Conservation (phyloP, 2,113 vertebrate species). For the Zosterops hypoxanthus region DNA sequence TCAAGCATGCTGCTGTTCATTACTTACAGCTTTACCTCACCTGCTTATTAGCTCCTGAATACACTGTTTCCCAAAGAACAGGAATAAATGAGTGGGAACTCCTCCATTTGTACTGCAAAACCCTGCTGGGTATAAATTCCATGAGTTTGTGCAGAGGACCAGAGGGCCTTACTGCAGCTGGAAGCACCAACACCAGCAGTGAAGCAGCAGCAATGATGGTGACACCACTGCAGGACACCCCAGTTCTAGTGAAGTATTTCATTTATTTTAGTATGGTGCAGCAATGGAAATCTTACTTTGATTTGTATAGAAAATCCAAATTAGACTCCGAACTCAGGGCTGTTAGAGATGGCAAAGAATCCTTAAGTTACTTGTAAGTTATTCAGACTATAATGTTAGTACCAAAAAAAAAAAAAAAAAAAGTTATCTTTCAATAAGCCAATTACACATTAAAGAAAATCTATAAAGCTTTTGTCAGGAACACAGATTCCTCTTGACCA, state of each 20-base stretch:
- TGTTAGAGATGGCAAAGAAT: background rate
- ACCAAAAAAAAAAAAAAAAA: background rate
- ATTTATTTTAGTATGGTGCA: background rate
- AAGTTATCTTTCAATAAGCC: background rate
- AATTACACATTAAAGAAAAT: background rate
- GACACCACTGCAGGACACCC: background rate
- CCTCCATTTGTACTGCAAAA: background rate
- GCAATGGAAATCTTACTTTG: background rate
- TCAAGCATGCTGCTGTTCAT: background rate
- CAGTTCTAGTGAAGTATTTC: background rate
- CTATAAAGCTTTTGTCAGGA: background rate
- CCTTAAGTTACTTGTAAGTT: background rate
- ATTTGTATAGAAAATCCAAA: background rate
- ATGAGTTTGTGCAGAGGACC: background rate
- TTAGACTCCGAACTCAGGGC: background rate
- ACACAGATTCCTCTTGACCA: background rate
- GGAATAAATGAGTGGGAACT: background rate
- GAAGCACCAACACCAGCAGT: background rate
- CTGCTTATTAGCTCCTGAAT: background rate
- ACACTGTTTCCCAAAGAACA: background rate
- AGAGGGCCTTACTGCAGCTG: background rate
- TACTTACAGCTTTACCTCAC: background rate
- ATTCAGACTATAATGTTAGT: background rate
- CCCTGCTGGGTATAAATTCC: background rate
- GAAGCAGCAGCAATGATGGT: fast-evolving